Evolutionary conservation across 2,888 invertebrate species (phyloP).

Genomic region (Erpobdella octoculata): DNA sequence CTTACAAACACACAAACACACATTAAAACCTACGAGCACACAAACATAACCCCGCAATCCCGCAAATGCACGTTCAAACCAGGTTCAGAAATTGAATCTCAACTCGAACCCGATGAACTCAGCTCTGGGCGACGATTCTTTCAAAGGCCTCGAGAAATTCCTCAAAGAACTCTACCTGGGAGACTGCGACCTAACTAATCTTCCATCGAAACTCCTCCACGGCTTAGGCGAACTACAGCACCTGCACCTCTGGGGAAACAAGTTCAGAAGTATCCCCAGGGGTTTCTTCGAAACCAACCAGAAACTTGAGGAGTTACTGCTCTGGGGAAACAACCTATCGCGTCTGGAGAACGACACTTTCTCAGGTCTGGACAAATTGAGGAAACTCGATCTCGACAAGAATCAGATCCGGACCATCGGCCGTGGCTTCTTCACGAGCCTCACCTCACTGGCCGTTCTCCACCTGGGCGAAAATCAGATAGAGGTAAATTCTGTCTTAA

Average conservation of each 20-base stretch:
- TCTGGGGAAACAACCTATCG: slow-evolving; percentile 36
- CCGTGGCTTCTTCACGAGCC: slow-evolving; percentile 30
- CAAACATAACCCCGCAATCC: slow-evolving; percentile 39
- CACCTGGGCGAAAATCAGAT: slow-evolving; percentile 36
- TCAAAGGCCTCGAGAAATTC: slow-evolving; percentile 30
- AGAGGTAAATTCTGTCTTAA: too few species aligned
- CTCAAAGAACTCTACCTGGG: slow-evolving; percentile 35
- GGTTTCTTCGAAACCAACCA: neutral
- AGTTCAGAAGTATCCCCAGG: neutral
- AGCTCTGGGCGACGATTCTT: slow-evolving; percentile 28
- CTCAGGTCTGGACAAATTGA: slow-evolving; percentile 31
- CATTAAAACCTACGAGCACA: slow-evolving; percentile 31
- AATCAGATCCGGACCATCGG: slow-evolving; percentile 31
- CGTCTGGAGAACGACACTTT: slow-evolving; percentile 33
- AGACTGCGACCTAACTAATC: slow-evolving; percentile 28
- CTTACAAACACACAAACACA: neutral
- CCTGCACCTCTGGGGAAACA: slow-evolving; percentile 36
- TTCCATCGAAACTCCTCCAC: slow-evolving; percentile 29
- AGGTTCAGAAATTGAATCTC: slow-evolving; percentile 34
- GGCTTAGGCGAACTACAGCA: slow-evolving; percentile 29
- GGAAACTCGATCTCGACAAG: slow-evolving; percentile 35
- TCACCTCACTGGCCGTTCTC: slow-evolving; percentile 33
- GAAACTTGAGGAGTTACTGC: slow-evolving; percentile 31
- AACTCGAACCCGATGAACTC: slow-evolving; percentile 36
- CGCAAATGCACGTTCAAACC: slow-evolving; percentile 46